Percentiles rank a stretch among this genome's conserved stretches.
phyloP scores from a whole-genome alignment of 1,140 invertebrate genomes.

The Caenorhabditis elegans region WBcel235 BX284604.4:17201501-17202000 shows the following conservation, averaged over 20 bases:
- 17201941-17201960: constrained; percentile 67
- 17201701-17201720: constrained; percentile 84
- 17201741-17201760: constrained; percentile 89
- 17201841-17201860: constrained; percentile 51
- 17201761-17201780: constrained; percentile 78
- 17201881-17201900: constrained; percentile 68
- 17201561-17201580: constrained; percentile 55
- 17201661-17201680: constrained; percentile 91
- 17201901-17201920: constrained; percentile 68
- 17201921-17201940: constrained; percentile 69
- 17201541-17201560: constrained; percentile 69
- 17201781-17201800: constrained; percentile 87
- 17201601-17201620: constrained; percentile 73
- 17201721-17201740: constrained; percentile 94
- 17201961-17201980: constrained; percentile 69
- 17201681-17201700: constrained; percentile 90
- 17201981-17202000: constrained; percentile 89
- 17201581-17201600: constrained; percentile 47
- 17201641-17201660: constrained; percentile 88
- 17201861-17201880: constrained; percentile 52
- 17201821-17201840: constrained; percentile 81
- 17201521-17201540: constrained; percentile 71
- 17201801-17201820: constrained; percentile 86
- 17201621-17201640: constrained; percentile 91
- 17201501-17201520: constrained; percentile 71